Evolutionary conservation across 2,888 invertebrate species (phyloP), one percentile per base, ranked within the genome.

Genomic region (Cephus pulcher): DNA sequence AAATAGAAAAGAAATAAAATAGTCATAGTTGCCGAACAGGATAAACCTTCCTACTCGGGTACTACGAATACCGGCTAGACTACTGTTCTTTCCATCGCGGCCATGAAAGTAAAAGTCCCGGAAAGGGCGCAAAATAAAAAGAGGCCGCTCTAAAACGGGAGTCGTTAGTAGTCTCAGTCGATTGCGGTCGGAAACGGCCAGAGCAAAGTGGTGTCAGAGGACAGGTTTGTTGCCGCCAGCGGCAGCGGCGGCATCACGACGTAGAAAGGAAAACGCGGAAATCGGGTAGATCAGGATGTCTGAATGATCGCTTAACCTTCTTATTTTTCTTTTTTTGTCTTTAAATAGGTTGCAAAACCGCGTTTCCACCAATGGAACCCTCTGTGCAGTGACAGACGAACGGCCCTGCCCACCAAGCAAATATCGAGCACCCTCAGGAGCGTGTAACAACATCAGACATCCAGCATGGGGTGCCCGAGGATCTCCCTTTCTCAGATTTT

Each of bases 381-480:
- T 88, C 80, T 88, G 90, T 82, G 86, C 85, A 76, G 83, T 81
- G 88, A 93, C 85, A 91, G 92, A 79, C 88, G 92, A 84, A 93
- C 93, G 88, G 89, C 94, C 95, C 23, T 97, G 97, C 88, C 96
- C 96, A 12, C 96, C 96, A 2, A 96, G 95, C 92, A 97, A 96
- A 91, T 97, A 95, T 92, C 93, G 98, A 76, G 95, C 95, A 80
- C 94, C 95, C 0, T 96, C 95, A 74, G 97, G 97, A 0, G 95
- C 96, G 87, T 98, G 98, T 92, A 98, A 98, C 92, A 98, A 98
- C 89, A 95, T 98, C 2, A 93, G 96, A 70, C 96, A 97, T 90
- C 94, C 97, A 1, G 94, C 95, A 35, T 97, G 97, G 96, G 98
- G 97, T 1, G 94, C 95, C 77, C 93, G 97, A 68, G 96, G 96